Conservation (phyloP, 2,113 vertebrate genomes). For the Chaetorhynchus papuensis region DNA sequence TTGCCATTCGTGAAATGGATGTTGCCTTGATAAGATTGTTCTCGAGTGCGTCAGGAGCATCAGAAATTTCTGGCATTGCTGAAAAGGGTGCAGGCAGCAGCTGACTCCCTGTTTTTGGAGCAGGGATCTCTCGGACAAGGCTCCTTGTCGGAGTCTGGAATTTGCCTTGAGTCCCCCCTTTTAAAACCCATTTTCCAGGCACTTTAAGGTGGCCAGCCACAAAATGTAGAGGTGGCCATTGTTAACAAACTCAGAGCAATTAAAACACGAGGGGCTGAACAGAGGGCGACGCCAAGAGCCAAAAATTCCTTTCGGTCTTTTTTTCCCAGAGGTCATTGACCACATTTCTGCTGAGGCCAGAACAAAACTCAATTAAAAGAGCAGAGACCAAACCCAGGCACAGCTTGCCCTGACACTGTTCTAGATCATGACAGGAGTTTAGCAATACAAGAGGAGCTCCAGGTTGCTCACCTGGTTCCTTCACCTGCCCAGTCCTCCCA, state of each 20-base stretch:
- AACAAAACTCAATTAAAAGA: neutral
- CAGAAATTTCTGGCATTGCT: neutral
- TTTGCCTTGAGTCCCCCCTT: neutral
- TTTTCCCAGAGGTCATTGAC: rapidly evolving
- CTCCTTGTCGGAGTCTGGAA: rapidly evolving
- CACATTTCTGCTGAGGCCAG: neutral
- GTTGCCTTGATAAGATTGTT: neutral
- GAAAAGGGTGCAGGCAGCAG: neutral
- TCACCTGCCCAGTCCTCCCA: neutral
- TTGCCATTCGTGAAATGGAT: neutral
- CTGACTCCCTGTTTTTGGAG: neutral
- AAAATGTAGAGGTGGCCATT: neutral
- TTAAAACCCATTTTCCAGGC: neutral
- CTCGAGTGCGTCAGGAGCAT: neutral
- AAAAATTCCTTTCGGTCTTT: neutral
- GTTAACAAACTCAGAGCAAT: neutral
- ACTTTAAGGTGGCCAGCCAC: rapidly evolving
- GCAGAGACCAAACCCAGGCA: neutral
- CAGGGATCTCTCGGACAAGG: neutral
- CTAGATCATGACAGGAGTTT: neutral
- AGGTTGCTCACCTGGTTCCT: neutral
- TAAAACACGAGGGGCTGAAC: neutral
- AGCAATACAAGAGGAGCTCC: neutral
- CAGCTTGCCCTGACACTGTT: neutral
- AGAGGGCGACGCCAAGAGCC: rapidly evolving